Base-by-base conservation (phyloP, 2,113 vertebrate genomes). In the Micromys minutus region DNA sequence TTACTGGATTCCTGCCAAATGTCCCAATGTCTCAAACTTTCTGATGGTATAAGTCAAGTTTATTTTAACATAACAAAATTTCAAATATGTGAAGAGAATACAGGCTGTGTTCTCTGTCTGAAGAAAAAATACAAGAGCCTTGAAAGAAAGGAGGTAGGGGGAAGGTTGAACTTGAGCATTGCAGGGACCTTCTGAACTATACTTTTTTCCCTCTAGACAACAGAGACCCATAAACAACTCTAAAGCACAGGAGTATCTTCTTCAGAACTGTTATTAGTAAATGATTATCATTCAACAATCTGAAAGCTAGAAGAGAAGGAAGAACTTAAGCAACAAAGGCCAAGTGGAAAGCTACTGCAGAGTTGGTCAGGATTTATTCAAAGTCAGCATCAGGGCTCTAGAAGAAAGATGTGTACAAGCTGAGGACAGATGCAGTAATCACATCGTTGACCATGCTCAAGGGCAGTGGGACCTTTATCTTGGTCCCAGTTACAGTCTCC, bases 21-120 rank as follows among this genome's bases (percentile, higher is more conserved):
- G 87, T 89, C 39, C 52, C 61, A 71, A 12, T 83, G 67, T 17
- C 42, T 91, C 69, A 45, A 71, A 50, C 1, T 42, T 89, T 26
- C 72, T 65, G 5, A 47, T 61, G 52, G 29, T 87, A 0, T 29
- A 92, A 29, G 13, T 13, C 84, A 87, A 88, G 45, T 72, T 93
- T 72, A 80, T 85, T 79, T 96, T 39, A 55, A 91, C 90, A 81
- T 15, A 79, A 29, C 8, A 86, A 81, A n/a, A 83, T 84, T 86
- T 71, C 74, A 95, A 94, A 85, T 85, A 75, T 67, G 29, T 52
- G 79, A 84, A 95, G 36, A 47, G 24, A 87, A 57, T 50, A n/a
- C 39, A 95, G 34, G 21, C 9, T 94, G 36, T 17, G 50, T 52
- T 52, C 50, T 52, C 50, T 52, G 7, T 52, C 50, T 52, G 11